Percentiles rank a stretch among this genome's conserved stretches.
These are phyloP conservation scores for Zaprionus obscuricornis DNA, from an alignment of 2,888 invertebrate genomes.

Conservation along the genomic window DNA sequence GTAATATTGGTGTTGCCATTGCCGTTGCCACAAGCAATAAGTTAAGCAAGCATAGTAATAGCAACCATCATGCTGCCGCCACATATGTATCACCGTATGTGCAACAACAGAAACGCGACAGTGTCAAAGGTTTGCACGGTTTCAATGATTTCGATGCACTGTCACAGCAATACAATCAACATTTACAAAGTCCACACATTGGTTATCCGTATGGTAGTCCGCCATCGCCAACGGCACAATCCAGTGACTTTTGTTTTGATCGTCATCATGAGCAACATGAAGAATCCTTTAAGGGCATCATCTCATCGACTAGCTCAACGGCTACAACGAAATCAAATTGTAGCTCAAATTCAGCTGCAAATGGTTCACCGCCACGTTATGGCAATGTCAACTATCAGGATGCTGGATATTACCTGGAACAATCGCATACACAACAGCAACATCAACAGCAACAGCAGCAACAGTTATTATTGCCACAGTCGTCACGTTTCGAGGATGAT, in stretches of 20 bases:
- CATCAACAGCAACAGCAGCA: no score
- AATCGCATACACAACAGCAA: slow-evolving; percentile 1
- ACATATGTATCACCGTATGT: slow-evolving; percentile 75
- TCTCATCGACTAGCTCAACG: slow-evolving; percentile 32
- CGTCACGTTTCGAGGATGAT: slow-evolving; percentile 81
- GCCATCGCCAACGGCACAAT: slow-evolving; percentile 81
- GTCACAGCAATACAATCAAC: slow-evolving; percentile 81
- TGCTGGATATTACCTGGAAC: slow-evolving; percentile 28
- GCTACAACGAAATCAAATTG: slow-evolving; percentile 52
- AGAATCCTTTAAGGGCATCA: slow-evolving; percentile 20
- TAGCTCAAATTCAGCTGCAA: slow-evolving; percentile 38
- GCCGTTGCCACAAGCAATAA: slow-evolving; percentile 1
- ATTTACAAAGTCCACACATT: slow-evolving; percentile 81
- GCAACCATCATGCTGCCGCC: no score
- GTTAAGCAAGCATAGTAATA: no score
- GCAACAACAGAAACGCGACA: slow-evolving; percentile 80
- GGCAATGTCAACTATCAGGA: slow-evolving; percentile 29
- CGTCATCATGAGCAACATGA: slow-evolving; percentile 35
- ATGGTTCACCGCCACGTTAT: slow-evolving; percentile 47
- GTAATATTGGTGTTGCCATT: not conserved
- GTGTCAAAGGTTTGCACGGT: slow-evolving; percentile 81
- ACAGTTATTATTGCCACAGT: slow-evolving; percentile 21
- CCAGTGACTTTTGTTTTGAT: slow-evolving; percentile 80
- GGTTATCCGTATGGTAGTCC: slow-evolving; percentile 83
- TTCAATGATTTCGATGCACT: slow-evolving; percentile 83